Evolutionary conservation across 2,797 vertebrate genomes (phyloP).

Genomic region (Danio albolineatus): DNA sequence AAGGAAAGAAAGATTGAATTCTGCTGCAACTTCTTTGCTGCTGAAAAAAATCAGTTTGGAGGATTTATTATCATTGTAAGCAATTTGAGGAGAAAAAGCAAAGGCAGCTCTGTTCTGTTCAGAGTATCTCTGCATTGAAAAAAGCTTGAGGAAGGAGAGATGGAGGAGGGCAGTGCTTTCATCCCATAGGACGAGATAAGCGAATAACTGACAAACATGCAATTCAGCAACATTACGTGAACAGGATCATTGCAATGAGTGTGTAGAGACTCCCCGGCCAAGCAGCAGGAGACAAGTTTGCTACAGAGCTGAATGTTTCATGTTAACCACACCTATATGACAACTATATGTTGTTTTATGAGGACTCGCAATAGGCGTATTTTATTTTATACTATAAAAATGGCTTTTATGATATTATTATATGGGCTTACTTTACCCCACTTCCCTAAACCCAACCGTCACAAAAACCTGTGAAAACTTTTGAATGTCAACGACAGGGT

Average conservation of each 20-base stretch:
- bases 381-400: no score
- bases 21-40: background rate
- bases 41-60: background rate
- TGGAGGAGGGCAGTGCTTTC: slow-evolving; percentile 52
- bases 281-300: slow-evolving; percentile 50
- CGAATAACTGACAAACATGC: slow-evolving; percentile 48
- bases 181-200: slow-evolving; percentile 57
- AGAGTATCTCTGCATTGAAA: slow-evolving; percentile 83
- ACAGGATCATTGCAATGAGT: slow-evolving; percentile 43
- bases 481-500: no score
- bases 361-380: no score
- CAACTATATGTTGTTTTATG: background rate
- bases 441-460: no score
- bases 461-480: no score
- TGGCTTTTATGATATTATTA: no score
- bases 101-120: slow-evolving; percentile 79
- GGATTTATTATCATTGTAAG: slow-evolving; percentile 30
- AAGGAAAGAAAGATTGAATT: background rate
- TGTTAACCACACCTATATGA: slow-evolving; percentile 16
- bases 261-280: slow-evolving; percentile 22
- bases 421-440: no score
- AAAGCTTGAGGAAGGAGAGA: slow-evolving; percentile 80
- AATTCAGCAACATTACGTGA: slow-evolving; percentile 44
- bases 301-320: background rate
- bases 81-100: slow-evolving; percentile 30